Percentiles rank a stretch among this genome's conserved stretches.
Conservation (phyloP, 2,113 vertebrate genomes). For the Copsychus sechellarum region DNA sequence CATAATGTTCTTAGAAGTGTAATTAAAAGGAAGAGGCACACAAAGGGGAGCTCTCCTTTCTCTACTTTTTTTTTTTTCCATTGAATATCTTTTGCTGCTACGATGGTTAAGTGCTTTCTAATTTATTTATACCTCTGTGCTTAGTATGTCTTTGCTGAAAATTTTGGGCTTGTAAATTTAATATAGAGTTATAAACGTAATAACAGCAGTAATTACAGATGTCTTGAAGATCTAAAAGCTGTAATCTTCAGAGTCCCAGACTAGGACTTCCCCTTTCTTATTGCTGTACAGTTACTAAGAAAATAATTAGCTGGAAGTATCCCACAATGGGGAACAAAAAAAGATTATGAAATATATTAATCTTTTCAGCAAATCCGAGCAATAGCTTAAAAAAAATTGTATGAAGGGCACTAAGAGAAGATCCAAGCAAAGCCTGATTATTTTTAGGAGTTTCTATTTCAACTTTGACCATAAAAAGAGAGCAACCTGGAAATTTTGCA, state of each 20-base stretch:
- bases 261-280: neutral
- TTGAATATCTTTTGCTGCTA: neutral
- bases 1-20: neutral
- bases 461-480: slow-evolving; percentile 31
- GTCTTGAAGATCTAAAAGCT: slow-evolving; percentile 32
- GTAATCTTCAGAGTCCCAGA: slow-evolving; percentile 11
- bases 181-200: slow-evolving; percentile 41
- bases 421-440: neutral
- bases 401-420: neutral
- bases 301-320: slow-evolving; percentile 12
- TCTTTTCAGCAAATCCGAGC: neutral
- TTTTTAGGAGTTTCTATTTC: slow-evolving; percentile 53
- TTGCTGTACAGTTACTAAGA: neutral
- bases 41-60: neutral
- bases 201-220: slow-evolving; percentile 37
- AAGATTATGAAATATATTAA: neutral
- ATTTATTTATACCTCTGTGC: slow-evolving; percentile 24
- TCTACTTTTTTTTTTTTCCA: neutral
- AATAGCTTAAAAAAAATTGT: neutral
- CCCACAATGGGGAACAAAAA: neutral
- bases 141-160: slow-evolving; percentile 26
- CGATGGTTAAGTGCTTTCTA: slow-evolving; percentile 14
- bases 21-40: neutral
- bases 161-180: slow-evolving; percentile 7
- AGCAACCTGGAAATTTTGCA: neutral